Evolutionary conservation across 2,797 vertebrate species (phyloP).

Genomic region (Brotogeris chrysoptera): DNA sequence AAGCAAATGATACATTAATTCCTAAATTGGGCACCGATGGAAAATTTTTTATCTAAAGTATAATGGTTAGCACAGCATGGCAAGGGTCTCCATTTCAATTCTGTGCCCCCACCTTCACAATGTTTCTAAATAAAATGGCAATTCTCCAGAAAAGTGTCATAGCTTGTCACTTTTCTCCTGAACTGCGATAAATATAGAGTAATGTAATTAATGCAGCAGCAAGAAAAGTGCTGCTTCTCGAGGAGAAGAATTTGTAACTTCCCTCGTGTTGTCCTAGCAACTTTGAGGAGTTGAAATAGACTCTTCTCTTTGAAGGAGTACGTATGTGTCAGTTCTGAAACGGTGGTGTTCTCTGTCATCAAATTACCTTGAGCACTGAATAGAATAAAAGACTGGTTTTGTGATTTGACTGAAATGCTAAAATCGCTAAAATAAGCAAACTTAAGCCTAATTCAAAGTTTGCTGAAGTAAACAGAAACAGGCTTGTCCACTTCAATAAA

Average conservation of each 20-base stretch:
- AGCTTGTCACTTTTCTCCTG: neutral
- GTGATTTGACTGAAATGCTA: neutral
- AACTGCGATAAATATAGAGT: neutral
- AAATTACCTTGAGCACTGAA: neutral
- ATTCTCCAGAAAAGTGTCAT: neutral
- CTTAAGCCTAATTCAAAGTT: neutral
- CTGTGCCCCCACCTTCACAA: neutral
- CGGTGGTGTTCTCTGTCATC: neutral
- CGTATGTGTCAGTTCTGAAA: neutral
- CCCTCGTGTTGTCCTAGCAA: conserved; percentile 7
- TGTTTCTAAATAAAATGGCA: conserved; percentile 2
- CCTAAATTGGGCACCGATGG: neutral
- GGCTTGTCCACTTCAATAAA: neutral
- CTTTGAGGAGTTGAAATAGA: neutral
- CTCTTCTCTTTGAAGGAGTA: neutral
- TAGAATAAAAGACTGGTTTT: neutral
- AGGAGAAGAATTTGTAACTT: neutral
- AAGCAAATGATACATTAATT: neutral
- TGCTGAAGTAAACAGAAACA: neutral
- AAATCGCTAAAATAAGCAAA: neutral
- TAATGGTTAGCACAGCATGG: neutral
- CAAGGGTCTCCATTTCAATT: neutral
- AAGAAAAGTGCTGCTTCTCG: neutral
- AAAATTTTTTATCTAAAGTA: neutral
- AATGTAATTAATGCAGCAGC: neutral